A percentile compares a stretch with the other conserved stretches of the same genome.
These are phyloP conservation scores for Aegotheles bennettii DNA, from an alignment of 2,113 vertebrate genomes.

Conservation along the genomic window DNA sequence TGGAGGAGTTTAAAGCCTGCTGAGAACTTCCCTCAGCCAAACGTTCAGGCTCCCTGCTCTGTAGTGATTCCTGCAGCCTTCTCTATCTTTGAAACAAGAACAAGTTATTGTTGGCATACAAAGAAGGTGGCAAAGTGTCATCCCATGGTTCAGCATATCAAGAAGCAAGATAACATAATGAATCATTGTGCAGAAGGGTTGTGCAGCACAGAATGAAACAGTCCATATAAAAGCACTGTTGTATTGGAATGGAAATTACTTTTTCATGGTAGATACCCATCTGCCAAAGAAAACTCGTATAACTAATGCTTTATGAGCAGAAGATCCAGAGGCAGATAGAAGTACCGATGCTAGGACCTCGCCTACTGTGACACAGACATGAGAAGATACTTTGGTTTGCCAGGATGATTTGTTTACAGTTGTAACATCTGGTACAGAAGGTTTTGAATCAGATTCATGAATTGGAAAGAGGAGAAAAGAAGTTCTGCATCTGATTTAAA, in stretches of 20 bases:
- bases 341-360: neutral
- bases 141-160: constrained; percentile 47
- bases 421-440: constrained; percentile 38
- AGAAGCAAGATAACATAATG: constrained; percentile 25
- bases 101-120: constrained; percentile 43
- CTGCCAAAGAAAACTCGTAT: constrained; percentile 18
- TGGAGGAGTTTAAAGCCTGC: neutral
- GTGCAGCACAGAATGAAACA: neutral
- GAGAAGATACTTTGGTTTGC: constrained; percentile 12
- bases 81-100: neutral
- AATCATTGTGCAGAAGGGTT: constrained; percentile 45
- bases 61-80: neutral
- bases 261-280: neutral
- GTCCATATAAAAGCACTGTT: constrained; percentile 15
- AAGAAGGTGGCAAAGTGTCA: constrained; percentile 21
- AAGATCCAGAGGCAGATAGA: constrained; percentile 45
- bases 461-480: constrained; percentile 17
- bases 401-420: constrained; percentile 34
- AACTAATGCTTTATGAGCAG: constrained; percentile 42
- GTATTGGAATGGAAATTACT: constrained; percentile 19
- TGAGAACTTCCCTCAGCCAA: constrained; percentile 5
- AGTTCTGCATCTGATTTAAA: constrained; percentile 17
- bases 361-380: constrained; percentile 35
- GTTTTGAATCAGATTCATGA: constrained; percentile 26
- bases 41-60: neutral